phyloP scores from a whole-genome alignment of 2,797 vertebrate genomes.

The Benthosema pterotum region DNA sequence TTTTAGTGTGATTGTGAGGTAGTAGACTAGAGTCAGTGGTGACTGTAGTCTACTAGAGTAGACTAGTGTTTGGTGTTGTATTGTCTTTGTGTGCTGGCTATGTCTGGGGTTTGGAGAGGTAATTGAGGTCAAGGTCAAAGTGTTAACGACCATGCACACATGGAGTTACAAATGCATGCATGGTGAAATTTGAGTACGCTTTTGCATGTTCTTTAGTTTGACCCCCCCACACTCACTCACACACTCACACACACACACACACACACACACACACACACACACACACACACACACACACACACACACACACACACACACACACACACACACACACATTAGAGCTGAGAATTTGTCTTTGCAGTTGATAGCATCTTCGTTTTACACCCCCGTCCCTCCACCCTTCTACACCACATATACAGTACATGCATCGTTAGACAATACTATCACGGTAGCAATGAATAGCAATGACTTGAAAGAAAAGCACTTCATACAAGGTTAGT shows the following conservation, averaged over 20 bases:
- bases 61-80: neutral
- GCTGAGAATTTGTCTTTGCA: no score
- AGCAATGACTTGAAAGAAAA: conserved; percentile 33
- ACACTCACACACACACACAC: conserved; percentile 12
- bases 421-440: conserved; percentile 20
- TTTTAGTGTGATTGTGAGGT: neutral
- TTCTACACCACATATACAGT: no score
- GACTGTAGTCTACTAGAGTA: no score
- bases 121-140: conserved; percentile 42
- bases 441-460: conserved; percentile 26
- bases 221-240: neutral
- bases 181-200: neutral
- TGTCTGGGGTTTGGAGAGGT: neutral
- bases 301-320: conserved; percentile 19
- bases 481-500: conserved; percentile 14
- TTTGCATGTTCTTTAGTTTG: neutral
- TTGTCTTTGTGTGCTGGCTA: neutral
- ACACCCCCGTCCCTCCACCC: no score
- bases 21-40: neutral
- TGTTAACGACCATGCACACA: conserved; percentile 26
- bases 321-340: conserved; percentile 16
- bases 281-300: conserved; percentile 12
- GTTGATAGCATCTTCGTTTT: neutral
- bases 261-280: conserved; percentile 10
- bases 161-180: conserved; percentile 10